Percentiles rank a stretch among this genome's conserved stretches.
phyloP scores from a whole-genome alignment of 2,113 vertebrate species.

The Lethenteron reissneri region DNA sequence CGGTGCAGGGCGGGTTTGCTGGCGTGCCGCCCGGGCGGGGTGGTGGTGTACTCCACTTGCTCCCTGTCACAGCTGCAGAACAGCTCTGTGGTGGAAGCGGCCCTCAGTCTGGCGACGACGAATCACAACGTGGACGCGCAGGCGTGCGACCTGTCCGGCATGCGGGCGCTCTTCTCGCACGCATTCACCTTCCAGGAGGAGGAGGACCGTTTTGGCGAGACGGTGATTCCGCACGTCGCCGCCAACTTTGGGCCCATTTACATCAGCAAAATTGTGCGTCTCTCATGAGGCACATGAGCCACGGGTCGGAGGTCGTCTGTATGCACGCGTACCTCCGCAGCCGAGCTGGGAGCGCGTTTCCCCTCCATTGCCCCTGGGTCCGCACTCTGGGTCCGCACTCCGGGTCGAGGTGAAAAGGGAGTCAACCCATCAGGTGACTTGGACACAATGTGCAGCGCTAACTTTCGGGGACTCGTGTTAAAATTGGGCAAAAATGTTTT shows the following conservation, averaged over 20 bases:
- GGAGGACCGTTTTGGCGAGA: conserved; percentile 38
- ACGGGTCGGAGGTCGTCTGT: no score
- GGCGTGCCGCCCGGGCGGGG: conserved; percentile 37
- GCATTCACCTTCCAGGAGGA: conserved; percentile 46
- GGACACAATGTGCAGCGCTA: no score
- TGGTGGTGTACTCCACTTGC: conserved; percentile 66
- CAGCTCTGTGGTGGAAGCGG: conserved; percentile 43
- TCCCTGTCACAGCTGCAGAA: conserved; percentile 72
- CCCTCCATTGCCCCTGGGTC: no score
- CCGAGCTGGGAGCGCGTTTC: no score
- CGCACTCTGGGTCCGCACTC: no score
- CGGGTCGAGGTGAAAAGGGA: no score
- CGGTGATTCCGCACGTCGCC: conserved; percentile 60
- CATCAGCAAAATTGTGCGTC: conserved; percentile 38
- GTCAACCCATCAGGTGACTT: no score
- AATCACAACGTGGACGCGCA: conserved; percentile 28
- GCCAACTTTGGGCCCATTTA: conserved; percentile 86
- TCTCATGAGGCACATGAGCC: no score
- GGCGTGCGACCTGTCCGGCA: conserved; percentile 31
- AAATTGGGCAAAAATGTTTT: no score
- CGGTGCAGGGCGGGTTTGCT: conserved; percentile 44
- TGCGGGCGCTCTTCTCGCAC: conserved; percentile 33
- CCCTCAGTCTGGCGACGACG: conserved; percentile 27
- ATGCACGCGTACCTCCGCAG: no score
- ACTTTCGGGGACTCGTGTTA: no score